Evolutionary conservation across 2,888 invertebrate genomes (phyloP).

Genomic region (Conops quadrifasciatus): DNA sequence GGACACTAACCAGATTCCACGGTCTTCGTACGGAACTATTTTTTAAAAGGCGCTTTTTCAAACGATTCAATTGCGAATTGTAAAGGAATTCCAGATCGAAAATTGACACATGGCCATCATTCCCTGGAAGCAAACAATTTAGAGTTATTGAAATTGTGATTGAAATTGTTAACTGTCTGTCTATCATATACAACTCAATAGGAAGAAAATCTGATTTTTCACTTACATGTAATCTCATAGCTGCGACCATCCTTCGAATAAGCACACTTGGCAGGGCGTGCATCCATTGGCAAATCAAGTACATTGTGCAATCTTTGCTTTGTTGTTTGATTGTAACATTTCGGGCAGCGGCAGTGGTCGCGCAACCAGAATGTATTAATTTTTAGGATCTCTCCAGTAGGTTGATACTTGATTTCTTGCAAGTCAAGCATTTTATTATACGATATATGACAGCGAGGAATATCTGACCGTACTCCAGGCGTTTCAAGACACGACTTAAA

Average conservation of each 20-base stretch:
- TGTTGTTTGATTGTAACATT: conserved; percentile 70
- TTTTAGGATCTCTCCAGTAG: conserved; percentile 47
- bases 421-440: conserved; percentile 45
- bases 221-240: conserved; percentile 67
- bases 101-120: conserved; percentile 69
- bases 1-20: conserved; percentile 67
- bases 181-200: too few species aligned
- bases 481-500: neutral
- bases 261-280: conserved; percentile 58
- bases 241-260: conserved; percentile 55
- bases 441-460: neutral
- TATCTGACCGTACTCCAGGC: neutral
- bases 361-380: conserved; percentile 61
- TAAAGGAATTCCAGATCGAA: conserved; percentile 67
- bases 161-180: conserved; percentile 5
- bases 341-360: conserved; percentile 68
- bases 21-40: conserved; percentile 58
- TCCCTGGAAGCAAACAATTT: conserved; percentile 65
- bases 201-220: too few species aligned
- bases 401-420: conserved; percentile 44
- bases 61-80: conserved; percentile 52
- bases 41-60: conserved; percentile 44
- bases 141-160: too few species aligned
- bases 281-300: conserved; percentile 67
- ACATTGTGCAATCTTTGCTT: conserved; percentile 71